Evolutionary conservation across 2,113 vertebrate genomes (phyloP).

Genomic region (Notiomystis cincta): DNA sequence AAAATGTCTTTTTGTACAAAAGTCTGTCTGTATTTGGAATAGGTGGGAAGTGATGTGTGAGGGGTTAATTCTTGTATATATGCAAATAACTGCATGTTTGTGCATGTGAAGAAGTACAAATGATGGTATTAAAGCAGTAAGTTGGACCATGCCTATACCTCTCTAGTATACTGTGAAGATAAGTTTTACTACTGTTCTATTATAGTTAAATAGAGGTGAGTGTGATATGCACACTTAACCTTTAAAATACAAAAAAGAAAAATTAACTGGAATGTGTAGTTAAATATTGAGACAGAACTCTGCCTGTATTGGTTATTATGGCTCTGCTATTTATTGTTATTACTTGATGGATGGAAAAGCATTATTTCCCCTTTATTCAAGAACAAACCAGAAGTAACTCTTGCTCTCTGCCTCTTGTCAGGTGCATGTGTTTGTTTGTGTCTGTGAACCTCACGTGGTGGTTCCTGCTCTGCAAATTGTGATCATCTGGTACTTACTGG

Average conservation of each 20-base stretch:
- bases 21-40: neutral
- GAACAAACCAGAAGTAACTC: neutral
- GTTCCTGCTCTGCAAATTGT: neutral
- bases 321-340: neutral
- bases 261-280: accelerated
- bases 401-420: neutral
- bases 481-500: neutral
- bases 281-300: neutral
- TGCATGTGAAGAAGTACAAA: neutral
- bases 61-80: neutral
- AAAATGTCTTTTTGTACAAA: accelerated
- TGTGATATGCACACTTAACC: neutral
- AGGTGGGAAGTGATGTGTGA: neutral
- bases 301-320: neutral
- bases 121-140: neutral
- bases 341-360: no score
- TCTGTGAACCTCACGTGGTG: accelerated
- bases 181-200: neutral
- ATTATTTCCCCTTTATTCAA: neutral
- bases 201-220: neutral
- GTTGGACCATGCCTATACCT: neutral
- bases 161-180: neutral
- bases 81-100: neutral
- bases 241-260: neutral
- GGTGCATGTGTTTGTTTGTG: accelerated